These are phyloP conservation scores for Aphelocoma coerulescens DNA, from an alignment of 2,113 vertebrate species.

Conservation along the genomic window DNA sequence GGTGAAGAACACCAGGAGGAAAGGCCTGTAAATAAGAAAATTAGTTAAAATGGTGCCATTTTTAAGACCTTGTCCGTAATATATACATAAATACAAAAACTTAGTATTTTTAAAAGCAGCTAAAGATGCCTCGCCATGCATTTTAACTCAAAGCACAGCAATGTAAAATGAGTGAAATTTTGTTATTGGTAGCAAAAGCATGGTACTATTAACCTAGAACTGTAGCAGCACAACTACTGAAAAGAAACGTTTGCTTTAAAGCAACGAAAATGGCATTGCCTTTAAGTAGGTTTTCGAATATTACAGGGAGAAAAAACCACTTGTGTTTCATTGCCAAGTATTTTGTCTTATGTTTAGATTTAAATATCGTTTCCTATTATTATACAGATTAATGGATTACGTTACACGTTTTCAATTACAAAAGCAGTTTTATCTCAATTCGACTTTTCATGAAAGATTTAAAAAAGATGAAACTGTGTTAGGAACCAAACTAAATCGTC, in stretches of 20 bases:
- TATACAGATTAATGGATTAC: slow-evolving; percentile 70
- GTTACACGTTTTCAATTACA: slow-evolving; percentile 56
- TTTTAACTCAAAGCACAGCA: slow-evolving; percentile 82
- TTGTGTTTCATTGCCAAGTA: slow-evolving; percentile 73
- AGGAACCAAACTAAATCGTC: slow-evolving; percentile 72
- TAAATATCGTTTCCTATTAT: slow-evolving; percentile 52
- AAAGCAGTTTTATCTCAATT: slow-evolving; percentile 72
- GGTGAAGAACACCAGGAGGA: slow-evolving; percentile 93
- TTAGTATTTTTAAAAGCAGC: slow-evolving; percentile 61
- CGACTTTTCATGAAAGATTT: slow-evolving; percentile 76
- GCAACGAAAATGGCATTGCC: slow-evolving; percentile 71
- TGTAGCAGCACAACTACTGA: slow-evolving; percentile 79
- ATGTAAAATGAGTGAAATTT: slow-evolving; percentile 78
- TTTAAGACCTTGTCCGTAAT: neutral
- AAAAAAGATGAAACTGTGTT: slow-evolving; percentile 86
- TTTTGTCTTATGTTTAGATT: slow-evolving; percentile 31
- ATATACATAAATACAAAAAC: slow-evolving; percentile 60
- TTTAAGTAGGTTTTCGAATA: slow-evolving; percentile 67
- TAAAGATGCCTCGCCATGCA: slow-evolving; percentile 81
- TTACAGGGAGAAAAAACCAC: slow-evolving; percentile 65
- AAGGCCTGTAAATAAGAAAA: slow-evolving; percentile 83
- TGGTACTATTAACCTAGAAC: slow-evolving; percentile 77
- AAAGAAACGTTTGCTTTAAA: slow-evolving; percentile 74
- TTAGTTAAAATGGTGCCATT: slow-evolving; percentile 46
- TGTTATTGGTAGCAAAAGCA: slow-evolving; percentile 80